Evolutionary conservation across 2,888 invertebrate species (phyloP), one percentile per base, ranked within the genome.

Genomic region (Pristionchus fissidentatus): DNA sequence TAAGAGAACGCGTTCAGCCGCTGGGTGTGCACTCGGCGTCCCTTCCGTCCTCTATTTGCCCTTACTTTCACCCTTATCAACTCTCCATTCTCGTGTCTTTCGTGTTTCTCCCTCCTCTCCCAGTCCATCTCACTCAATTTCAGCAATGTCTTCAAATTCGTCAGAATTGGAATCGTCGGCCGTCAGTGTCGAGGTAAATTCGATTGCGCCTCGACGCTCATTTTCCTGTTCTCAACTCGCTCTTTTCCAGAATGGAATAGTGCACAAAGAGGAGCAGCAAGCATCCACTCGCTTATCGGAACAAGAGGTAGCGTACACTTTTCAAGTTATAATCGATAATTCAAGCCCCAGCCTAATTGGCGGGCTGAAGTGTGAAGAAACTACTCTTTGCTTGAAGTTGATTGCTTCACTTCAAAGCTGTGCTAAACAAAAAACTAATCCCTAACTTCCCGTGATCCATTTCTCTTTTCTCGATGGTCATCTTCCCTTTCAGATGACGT

Each of bases 221-320:
- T 41, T 26, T 70, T 70, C 70, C 70, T 70, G 41, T 43, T 70
- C 70, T n/a, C n/a, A n/a, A n/a, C n/a, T n/a, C 22, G n/a, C 62
- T 1, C 10, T 38, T 15, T 13, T 10, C 10, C 41, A 70, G 3
- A 70, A 70, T 26, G 70, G 41, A 41, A 41, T 70, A 19, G 10
- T 2, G 7, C 38, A 38, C 19, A 38, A 70, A 70, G 70, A 70
- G 26, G 70, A n/a, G 10, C 62, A 62, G n/a, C 41, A 70, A 43
- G 41, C 70, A 2, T 43, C 26, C n/a, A 13, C 70, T 22, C 70
- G n/a, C 41, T 41, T 3, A 13, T 8, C 70, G 26, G 70, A 41
- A 41, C 70, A 22, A 0, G 70, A 70, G 70, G 70, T 41, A 70
- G 22, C 3, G 8, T 10, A 43, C 41, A 35, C 41, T 0, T 70